Percentiles rank a stretch among this genome's conserved stretches.
Evolutionary conservation across 2,797 vertebrate genomes (phyloP).

Genomic region (Heliangelus exortis): DNA sequence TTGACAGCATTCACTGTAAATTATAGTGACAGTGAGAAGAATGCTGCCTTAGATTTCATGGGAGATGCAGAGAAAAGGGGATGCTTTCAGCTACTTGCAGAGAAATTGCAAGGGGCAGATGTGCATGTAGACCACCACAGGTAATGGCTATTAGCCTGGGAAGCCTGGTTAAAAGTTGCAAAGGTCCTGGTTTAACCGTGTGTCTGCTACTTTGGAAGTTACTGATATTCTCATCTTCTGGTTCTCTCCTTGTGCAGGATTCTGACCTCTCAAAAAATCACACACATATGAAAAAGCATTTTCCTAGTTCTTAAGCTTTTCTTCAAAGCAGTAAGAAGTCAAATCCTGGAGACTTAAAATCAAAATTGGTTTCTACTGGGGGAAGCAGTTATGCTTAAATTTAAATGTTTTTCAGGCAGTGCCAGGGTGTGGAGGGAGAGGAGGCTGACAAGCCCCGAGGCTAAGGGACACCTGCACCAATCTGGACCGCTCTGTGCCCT

Average conservation of each 20-base stretch:
- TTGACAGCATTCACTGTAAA: not conserved
- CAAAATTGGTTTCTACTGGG: not conserved
- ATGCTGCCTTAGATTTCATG: conserved; percentile 1
- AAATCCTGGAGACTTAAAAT: not conserved
- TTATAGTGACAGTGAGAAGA: not conserved
- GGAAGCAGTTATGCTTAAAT: not conserved
- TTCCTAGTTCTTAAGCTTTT: not conserved
- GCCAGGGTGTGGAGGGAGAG: not conserved
- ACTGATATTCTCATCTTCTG: not conserved
- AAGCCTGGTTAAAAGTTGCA: not conserved
- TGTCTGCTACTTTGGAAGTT: not conserved
- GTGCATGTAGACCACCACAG: not conserved
- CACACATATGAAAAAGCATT: not conserved
- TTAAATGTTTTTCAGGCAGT: not conserved
- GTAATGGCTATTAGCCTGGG: not conserved
- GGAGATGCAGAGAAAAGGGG: not conserved
- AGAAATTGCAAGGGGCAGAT: not conserved
- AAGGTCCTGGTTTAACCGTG: not conserved
- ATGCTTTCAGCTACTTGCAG: not conserved
- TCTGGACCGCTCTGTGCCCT: not conserved
- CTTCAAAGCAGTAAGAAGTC: not conserved
- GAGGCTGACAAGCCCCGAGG: not conserved
- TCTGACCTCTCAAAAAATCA: not conserved
- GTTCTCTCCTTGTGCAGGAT: not conserved
- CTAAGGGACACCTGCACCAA: not conserved